Conservation (phyloP, 2,888 invertebrate genomes). For the Tridacna gigas region DNA sequence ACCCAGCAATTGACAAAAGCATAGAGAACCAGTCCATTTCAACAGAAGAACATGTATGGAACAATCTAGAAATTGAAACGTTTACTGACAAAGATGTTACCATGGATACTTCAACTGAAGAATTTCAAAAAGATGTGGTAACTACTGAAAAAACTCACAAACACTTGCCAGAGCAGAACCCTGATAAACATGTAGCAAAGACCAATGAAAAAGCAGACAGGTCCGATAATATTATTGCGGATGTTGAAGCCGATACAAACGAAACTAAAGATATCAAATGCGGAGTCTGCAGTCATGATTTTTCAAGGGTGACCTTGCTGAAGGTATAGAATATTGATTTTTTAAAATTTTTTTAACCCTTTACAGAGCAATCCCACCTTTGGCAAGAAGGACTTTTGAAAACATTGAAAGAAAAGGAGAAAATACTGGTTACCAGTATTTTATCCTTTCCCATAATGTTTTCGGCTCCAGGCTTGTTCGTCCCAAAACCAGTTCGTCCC, state of each 20-base stretch:
- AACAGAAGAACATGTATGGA: background rate
- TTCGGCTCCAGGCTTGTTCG: too few species aligned
- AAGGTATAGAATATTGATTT: slow-evolving; percentile 66
- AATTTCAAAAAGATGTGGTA: background rate
- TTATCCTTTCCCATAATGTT: too few species aligned
- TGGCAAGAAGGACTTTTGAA: too few species aligned
- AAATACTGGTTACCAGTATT: too few species aligned
- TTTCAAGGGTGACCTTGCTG: slow-evolving; percentile 69
- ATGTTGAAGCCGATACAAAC: background rate
- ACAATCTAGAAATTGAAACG: background rate
- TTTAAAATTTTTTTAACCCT: background rate
- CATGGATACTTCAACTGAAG: slow-evolving; percentile 3
- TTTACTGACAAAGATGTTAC: background rate
- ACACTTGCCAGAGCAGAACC: too few species aligned
- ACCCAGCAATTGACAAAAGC: background rate
- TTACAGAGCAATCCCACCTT: too few species aligned
- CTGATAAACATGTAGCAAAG: background rate
- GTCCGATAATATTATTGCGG: background rate
- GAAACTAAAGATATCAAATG: slow-evolving; percentile 57
- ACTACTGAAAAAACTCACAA: background rate
- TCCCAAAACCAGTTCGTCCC: too few species aligned
- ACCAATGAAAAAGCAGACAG: background rate
- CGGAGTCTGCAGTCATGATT: slow-evolving; percentile 78
- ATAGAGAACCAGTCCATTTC: background rate
- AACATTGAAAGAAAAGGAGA: too few species aligned